Evolutionary conservation across 2,888 invertebrate genomes (phyloP).

Genomic region (Agrochola circellaris): DNA sequence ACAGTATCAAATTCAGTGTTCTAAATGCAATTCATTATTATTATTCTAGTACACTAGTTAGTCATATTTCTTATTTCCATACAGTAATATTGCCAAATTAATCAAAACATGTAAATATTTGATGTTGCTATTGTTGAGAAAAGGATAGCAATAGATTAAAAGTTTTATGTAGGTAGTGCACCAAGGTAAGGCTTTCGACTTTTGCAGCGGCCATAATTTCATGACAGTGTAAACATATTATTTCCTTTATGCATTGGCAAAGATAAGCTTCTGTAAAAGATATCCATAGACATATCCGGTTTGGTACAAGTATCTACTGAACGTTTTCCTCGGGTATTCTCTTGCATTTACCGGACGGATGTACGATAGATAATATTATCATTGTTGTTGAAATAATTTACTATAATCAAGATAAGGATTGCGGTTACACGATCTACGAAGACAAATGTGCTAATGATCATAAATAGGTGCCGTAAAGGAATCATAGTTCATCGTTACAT

Average conservation of each 20-base stretch:
- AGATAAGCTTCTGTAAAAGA: not conserved
- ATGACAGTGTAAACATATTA: not conserved
- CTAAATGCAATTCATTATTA: too few species aligned
- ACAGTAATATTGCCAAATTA: too few species aligned
- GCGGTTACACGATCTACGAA: conserved; percentile 37
- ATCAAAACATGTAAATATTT: too few species aligned
- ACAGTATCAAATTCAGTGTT: too few species aligned
- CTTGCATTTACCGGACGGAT: conserved; percentile 12
- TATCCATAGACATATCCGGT: not conserved
- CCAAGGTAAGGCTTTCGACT: not conserved
- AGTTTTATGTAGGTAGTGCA: not conserved
- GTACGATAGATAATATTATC: conserved; percentile 4
- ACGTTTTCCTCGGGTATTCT: conserved; percentile 10
- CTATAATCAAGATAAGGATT: conserved; percentile 34
- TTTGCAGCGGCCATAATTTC: too few species aligned
- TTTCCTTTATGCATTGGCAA: not conserved
- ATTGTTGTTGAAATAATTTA: conserved; percentile 41
- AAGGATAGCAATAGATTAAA: not conserved
- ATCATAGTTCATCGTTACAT: too few species aligned
- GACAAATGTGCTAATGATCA: not conserved
- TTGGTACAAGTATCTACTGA: not conserved
- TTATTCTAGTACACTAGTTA: too few species aligned
- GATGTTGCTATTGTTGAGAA: not conserved
- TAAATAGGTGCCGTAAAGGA: conserved; percentile 1
- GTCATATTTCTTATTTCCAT: too few species aligned